Conservation (phyloP, 1,140 invertebrate genomes). For the Drosophila simulans region DNA sequence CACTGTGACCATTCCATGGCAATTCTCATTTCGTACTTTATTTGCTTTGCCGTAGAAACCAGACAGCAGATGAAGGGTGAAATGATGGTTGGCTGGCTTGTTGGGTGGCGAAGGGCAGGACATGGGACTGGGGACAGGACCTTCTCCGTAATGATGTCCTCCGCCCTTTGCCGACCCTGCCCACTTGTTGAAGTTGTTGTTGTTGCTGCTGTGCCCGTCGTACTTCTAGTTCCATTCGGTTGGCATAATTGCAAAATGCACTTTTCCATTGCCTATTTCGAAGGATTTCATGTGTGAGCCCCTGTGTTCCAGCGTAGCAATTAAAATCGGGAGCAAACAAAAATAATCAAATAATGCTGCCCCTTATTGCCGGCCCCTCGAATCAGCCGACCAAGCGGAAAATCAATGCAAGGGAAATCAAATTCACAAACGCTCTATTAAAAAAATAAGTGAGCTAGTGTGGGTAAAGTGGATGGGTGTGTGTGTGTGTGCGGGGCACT, state of each 20-base stretch:
- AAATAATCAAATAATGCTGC: constrained; percentile 7
- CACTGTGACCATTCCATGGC: constrained; percentile 12
- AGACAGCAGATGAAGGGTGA: not conserved
- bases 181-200: constrained; percentile 42
- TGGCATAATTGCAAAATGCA: constrained; percentile 34
- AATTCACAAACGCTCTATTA: constrained; percentile 20
- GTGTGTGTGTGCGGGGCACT: constrained; percentile 4
- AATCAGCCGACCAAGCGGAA: constrained; percentile 25
- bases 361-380: constrained; percentile 10
- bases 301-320: constrained; percentile 1
- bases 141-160: constrained; percentile 1
- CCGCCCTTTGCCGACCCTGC: not conserved
- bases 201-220: constrained; percentile 6
- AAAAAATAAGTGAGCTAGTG: not conserved
- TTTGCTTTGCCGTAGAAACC: constrained; percentile 34
- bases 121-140: constrained; percentile 8
- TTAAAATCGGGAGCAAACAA: constrained; percentile 16
- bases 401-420: constrained; percentile 64
- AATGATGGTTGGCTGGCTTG: no score
- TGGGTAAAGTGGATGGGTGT: not conserved
- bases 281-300: constrained; percentile 1
- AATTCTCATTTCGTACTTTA: constrained; percentile 49
- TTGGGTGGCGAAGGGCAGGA: not conserved
- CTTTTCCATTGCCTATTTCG: constrained; percentile 24
- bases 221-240: constrained; percentile 22